A percentile compares a stretch with the other conserved stretches of the same genome.
These are phyloP conservation scores for Brachypodius melanocephalos DNA, from an alignment of 2,113 vertebrate species.

Conservation along the genomic window DNA sequence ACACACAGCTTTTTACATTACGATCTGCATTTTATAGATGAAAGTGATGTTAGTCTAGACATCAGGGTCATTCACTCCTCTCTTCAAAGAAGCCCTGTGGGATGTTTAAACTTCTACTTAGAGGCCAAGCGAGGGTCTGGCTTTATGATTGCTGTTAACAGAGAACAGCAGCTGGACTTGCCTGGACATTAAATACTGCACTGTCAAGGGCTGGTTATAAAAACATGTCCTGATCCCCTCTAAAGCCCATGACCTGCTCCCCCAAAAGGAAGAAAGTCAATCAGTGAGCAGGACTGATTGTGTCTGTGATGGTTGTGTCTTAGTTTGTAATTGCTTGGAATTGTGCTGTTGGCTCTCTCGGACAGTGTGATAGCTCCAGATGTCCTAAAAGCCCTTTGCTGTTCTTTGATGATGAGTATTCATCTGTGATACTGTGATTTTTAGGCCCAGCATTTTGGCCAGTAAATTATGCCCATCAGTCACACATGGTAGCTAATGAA, in stretches of 20 bases:
- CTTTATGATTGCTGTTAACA: not conserved
- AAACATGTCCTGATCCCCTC: not conserved
- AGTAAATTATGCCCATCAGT: not conserved
- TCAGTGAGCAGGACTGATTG: not conserved
- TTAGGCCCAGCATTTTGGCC: not conserved
- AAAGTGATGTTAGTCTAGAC: conserved; percentile 4
- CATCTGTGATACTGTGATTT: not conserved
- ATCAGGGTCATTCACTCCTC: not conserved
- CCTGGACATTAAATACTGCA: not conserved
- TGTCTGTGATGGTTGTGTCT: not conserved
- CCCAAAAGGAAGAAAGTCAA: not conserved
- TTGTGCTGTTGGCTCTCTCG: not conserved
- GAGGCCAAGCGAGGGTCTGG: not conserved
- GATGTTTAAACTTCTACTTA: not conserved
- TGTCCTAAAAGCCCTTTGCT: not conserved
- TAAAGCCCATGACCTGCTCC: not conserved
- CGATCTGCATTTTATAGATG: not conserved
- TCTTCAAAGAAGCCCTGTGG: not conserved
- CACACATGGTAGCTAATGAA: not conserved
- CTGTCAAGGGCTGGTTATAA: not conserved
- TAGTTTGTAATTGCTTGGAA: not conserved
- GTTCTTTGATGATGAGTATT: not conserved
- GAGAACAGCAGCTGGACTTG: not conserved
- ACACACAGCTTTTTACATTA: not conserved
- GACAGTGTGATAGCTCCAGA: fast-evolving